phyloP scores from a whole-genome alignment of 2,797 vertebrate genomes.

The Macropodus opercularis region DNA sequence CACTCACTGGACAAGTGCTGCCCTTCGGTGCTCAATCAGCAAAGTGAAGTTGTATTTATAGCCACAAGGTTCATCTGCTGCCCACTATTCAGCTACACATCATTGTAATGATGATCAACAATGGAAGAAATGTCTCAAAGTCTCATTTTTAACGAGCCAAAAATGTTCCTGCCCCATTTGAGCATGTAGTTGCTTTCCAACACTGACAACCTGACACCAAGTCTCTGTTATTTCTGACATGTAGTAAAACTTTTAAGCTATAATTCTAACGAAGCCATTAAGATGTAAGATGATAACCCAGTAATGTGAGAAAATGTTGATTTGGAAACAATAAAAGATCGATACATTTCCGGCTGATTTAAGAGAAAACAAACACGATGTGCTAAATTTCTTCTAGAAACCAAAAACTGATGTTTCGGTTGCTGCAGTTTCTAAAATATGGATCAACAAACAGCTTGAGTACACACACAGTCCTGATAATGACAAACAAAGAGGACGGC shows the following conservation, averaged over 20 bases:
- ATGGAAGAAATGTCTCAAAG: too few relatives aligned
- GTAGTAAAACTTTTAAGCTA: not conserved
- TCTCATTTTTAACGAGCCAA: too few relatives aligned
- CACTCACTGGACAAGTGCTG: not conserved
- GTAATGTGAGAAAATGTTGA: too few relatives aligned
- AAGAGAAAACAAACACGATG: not conserved
- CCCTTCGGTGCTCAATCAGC: too few relatives aligned
- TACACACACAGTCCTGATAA: conserved; percentile 1
- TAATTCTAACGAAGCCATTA: not conserved
- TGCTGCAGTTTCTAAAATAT: conserved; percentile 41
- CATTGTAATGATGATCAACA: too few relatives aligned
- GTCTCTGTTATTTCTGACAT: not conserved
- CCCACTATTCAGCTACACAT: too few relatives aligned
- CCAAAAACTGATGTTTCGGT: conserved; percentile 6
- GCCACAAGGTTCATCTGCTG: too few relatives aligned
- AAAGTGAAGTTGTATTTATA: too few relatives aligned
- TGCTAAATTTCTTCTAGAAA: not conserved
- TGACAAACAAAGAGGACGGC: conserved; percentile 12
- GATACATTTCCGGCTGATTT: too few relatives aligned
- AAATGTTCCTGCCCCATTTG: too few relatives aligned
- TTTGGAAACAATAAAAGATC: too few relatives aligned
- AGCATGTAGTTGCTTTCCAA: not conserved
- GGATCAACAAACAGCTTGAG: conserved; percentile 3
- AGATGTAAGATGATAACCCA: too few relatives aligned
- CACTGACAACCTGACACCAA: not conserved